phyloP scores from a whole-genome alignment of 1,140 invertebrate species.

The Cyclargus thomasi region DNA sequence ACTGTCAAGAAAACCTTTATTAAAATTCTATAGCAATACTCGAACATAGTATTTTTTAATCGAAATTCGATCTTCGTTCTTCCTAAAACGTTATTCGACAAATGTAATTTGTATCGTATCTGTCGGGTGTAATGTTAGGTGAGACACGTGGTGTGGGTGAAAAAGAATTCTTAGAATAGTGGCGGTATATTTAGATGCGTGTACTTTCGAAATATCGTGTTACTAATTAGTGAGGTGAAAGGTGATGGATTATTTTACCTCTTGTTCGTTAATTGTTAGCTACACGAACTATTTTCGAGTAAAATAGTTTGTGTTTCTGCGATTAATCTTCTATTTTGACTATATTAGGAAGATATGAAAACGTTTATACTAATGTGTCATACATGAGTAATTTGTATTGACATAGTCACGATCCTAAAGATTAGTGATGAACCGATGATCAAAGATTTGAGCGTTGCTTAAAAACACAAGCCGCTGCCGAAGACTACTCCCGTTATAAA shows the following conservation, averaged over 20 bases:
- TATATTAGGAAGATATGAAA: neutral
- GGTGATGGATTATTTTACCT: constrained; percentile 7
- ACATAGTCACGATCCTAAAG: neutral
- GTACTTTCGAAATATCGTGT: constrained; percentile 4
- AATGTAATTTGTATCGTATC: neutral
- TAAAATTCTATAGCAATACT: too few relatives aligned
- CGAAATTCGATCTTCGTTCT: too few relatives aligned
- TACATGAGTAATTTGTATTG: neutral
- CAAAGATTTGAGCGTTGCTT: neutral
- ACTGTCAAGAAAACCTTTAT: too few relatives aligned
- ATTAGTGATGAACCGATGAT: neutral
- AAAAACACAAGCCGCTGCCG: too few relatives aligned
- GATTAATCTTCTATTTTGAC: neutral
- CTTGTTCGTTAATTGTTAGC: neutral
- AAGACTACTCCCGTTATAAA: too few relatives aligned
- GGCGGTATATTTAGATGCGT: neutral
- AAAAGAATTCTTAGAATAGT: constrained; percentile 4
- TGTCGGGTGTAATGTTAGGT: neutral
- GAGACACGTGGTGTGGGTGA: neutral
- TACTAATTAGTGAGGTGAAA: constrained; percentile 13
- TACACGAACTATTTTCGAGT: neutral
- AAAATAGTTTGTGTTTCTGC: neutral
- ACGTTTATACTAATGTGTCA: neutral
- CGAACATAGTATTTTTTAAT: too few relatives aligned
- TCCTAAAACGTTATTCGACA: neutral